These are phyloP conservation scores for Homarus americanus DNA, from an alignment of 1,140 invertebrate genomes.

Conservation along the genomic window DNA sequence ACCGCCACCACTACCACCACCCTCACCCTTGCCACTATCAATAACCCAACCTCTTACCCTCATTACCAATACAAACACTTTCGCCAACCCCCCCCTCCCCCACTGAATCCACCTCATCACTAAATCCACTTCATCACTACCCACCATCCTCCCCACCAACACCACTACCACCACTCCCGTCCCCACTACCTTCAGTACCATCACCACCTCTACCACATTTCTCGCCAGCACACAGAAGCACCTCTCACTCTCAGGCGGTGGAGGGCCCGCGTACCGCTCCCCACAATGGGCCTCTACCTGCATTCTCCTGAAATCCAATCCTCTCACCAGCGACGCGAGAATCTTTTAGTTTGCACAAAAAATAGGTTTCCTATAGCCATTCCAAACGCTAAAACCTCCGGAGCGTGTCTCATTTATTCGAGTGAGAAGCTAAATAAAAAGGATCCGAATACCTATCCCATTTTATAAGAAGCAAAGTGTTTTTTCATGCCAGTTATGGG, in stretches of 20 bases:
- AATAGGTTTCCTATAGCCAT: slow-evolving; percentile 41
- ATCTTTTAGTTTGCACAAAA: slow-evolving; percentile 27
- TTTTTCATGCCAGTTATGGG: not conserved
- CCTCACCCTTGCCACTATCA: too few species aligned
- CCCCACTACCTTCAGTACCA: too few species aligned
- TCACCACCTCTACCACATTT: too few species aligned
- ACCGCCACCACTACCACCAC: too few species aligned
- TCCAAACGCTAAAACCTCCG: not conserved
- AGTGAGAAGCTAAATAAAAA: slow-evolving; percentile 30
- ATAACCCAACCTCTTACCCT: too few species aligned
- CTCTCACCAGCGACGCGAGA: not conserved
- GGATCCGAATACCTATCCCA: slow-evolving; percentile 14
- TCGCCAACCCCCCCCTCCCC: too few species aligned
- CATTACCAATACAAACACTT: too few species aligned
- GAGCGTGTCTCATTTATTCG: slow-evolving; percentile 37
- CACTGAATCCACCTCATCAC: too few species aligned
- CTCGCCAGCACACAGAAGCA: not conserved
- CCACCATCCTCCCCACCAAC: too few species aligned
- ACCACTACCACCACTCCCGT: too few species aligned
- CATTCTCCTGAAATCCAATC: slow-evolving; percentile 35
- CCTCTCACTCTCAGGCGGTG: not conserved
- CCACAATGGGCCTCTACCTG: slow-evolving; percentile 8
- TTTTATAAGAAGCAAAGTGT: slow-evolving; percentile 33
- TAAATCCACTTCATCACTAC: too few species aligned
- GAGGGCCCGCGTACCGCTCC: not conserved